Evolutionary conservation across 2,888 invertebrate species (phyloP).

Genomic region (Polyploca ridens): DNA sequence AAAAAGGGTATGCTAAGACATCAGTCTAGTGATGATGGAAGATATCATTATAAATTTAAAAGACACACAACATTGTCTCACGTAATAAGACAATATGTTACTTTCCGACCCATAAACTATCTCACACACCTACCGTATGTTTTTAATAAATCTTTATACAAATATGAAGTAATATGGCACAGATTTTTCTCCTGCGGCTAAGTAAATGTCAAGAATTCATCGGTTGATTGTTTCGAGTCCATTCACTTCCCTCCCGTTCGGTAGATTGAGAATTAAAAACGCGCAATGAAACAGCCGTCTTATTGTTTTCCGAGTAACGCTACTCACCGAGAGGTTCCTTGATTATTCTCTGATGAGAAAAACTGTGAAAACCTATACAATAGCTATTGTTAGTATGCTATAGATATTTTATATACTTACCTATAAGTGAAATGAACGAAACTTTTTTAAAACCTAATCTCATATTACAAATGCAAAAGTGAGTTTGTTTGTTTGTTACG

Average conservation of each 20-base stretch:
- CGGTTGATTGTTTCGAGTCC: background rate
- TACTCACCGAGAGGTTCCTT: background rate
- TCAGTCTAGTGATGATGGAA: too few species aligned
- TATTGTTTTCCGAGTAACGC: background rate
- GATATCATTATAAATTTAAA: too few species aligned
- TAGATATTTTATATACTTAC: background rate
- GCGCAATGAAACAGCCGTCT: background rate
- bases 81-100: too few species aligned
- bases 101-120: too few species aligned
- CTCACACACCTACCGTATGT: too few species aligned
- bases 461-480: too few species aligned
- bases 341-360: constrained; percentile 8
- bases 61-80: too few species aligned
- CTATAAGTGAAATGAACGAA: background rate
- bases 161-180: background rate
- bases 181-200: background rate
- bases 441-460: background rate
- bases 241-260: background rate
- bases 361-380: background rate
- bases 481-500: too few species aligned
- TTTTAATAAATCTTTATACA: too few species aligned
- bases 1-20: too few species aligned
- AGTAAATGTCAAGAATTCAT: background rate
- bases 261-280: constrained; percentile 5
- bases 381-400: background rate